phyloP scores from a whole-genome alignment of 2,113 vertebrate species.

The Ornithorhynchus anatinus region DNA sequence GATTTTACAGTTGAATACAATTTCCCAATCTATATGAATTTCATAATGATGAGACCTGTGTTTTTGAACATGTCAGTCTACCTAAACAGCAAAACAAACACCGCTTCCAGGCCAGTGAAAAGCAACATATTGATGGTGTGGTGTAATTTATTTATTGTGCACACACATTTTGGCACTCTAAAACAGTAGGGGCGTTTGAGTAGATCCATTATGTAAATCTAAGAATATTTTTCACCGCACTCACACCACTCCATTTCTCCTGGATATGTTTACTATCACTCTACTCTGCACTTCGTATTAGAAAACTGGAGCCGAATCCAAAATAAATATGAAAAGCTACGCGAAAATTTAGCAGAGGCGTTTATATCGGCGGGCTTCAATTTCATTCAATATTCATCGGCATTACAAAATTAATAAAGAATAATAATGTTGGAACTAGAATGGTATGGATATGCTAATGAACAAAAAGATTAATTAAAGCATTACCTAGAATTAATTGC shows the following conservation, averaged over 20 bases:
- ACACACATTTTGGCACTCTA: slow-evolving; percentile 31
- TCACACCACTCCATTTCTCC: slow-evolving; percentile 41
- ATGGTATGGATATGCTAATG: slow-evolving; percentile 16
- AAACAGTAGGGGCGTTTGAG: slow-evolving; percentile 29
- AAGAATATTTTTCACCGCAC: slow-evolving; percentile 36
- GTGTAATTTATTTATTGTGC: slow-evolving; percentile 56
- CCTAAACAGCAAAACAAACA: slow-evolving; percentile 4
- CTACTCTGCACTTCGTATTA: slow-evolving; percentile 32
- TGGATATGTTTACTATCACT: slow-evolving; percentile 13
- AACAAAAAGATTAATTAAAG: slow-evolving; percentile 9
- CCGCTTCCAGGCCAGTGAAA: slow-evolving; percentile 38
- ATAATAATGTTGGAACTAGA: slow-evolving; percentile 4
- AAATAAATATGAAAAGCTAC: slow-evolving; percentile 23
- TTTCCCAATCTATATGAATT: slow-evolving; percentile 25
- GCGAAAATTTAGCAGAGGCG: slow-evolving; percentile 26
- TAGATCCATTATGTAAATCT: slow-evolving; percentile 43
- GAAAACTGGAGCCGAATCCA: slow-evolving; percentile 30
- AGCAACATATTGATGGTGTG: slow-evolving; percentile 29
- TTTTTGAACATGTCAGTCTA: slow-evolving; percentile 18
- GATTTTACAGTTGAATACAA: not conserved
- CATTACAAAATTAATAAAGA: slow-evolving; percentile 7
- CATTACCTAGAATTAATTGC: not conserved
- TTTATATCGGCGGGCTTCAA: slow-evolving; percentile 22
- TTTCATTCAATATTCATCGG: slow-evolving; percentile 32
- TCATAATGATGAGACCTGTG: slow-evolving; percentile 35